A percentile compares a stretch with the other conserved stretches of the same genome.
These are phyloP conservation scores for Cerastis rubricosa DNA, from an alignment of 2,888 invertebrate genomes.

Conservation along the genomic window DNA sequence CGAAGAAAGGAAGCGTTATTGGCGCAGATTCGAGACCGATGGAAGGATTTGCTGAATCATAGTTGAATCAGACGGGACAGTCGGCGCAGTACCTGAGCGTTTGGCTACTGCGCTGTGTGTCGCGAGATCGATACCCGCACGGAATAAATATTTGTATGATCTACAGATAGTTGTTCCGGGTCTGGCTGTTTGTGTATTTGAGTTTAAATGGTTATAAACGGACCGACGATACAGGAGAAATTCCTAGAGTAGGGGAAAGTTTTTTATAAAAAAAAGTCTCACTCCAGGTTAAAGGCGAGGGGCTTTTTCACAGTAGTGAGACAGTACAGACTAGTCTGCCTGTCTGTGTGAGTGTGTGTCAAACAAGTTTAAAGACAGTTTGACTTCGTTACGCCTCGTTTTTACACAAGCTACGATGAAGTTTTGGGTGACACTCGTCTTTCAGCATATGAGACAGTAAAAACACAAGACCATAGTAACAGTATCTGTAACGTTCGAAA, in stretches of 20 bases:
- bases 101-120: too few relatives aligned
- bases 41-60: not conserved
- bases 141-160: too few relatives aligned
- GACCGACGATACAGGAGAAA: too few relatives aligned
- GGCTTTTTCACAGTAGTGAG: not conserved
- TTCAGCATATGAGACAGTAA: not conserved
- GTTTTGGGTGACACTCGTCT: not conserved
- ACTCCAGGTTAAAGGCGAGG: not conserved
- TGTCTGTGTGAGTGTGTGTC: not conserved
- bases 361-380: not conserved
- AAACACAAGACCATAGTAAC: not conserved
- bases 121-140: too few relatives aligned
- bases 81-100: too few relatives aligned
- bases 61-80: too few relatives aligned
- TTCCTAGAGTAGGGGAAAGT: too few relatives aligned
- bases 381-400: not conserved
- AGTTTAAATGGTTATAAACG: too few relatives aligned
- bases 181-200: too few relatives aligned
- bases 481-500: not conserved
- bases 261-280: too few relatives aligned
- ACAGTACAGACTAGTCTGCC: not conserved
- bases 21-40: not conserved
- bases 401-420: not conserved
- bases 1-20: not conserved
- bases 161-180: too few relatives aligned